Conservation (phyloP, 2,113 vertebrate genomes). For the Fregetta grallaria region DNA sequence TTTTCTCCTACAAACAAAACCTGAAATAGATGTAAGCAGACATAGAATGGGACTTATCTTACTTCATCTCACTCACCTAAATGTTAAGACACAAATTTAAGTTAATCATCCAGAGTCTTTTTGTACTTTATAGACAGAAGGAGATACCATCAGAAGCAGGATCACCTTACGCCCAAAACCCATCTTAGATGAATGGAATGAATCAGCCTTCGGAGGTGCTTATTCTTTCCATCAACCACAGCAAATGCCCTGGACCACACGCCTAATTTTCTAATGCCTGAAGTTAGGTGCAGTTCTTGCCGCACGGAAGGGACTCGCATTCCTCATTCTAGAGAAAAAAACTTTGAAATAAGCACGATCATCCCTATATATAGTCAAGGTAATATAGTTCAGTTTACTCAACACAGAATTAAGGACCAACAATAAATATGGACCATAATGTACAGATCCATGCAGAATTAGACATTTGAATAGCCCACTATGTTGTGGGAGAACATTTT, state of each 20-base stretch:
- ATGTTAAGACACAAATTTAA: background rate
- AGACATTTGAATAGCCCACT: background rate
- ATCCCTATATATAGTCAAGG: background rate
- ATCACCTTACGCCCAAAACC: background rate
- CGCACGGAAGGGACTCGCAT: background rate
- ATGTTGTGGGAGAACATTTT: background rate
- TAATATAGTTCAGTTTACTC: background rate
- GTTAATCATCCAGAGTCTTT: background rate
- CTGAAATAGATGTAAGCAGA: background rate
- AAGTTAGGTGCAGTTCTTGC: background rate
- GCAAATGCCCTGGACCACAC: background rate
- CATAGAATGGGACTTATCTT: background rate
- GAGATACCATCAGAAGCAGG: background rate
- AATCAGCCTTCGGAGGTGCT: background rate
- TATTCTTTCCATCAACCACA: background rate
- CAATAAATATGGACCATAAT: background rate
- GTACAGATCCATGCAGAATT: background rate
- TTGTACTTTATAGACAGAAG: background rate
- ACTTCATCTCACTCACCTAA: background rate
- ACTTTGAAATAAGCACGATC: background rate
- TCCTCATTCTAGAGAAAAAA: background rate
- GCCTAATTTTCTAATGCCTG: background rate
- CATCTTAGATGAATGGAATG: background rate
- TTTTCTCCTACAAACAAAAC: background rate
- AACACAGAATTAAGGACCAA: background rate